phyloP scores from a whole-genome alignment of 1,140 invertebrate genomes.

The Pachypsylla venusta region DNA sequence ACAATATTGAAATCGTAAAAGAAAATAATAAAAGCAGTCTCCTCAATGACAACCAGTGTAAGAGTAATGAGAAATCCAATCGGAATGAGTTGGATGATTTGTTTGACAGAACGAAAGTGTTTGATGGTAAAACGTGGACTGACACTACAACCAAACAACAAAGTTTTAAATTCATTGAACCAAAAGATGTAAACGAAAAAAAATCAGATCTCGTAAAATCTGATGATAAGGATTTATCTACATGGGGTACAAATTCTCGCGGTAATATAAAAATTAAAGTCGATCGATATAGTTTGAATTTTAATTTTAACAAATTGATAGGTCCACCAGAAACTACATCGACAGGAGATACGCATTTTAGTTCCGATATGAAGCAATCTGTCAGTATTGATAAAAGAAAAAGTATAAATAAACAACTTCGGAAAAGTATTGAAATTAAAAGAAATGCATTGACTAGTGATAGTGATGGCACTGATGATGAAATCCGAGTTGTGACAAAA shows the following conservation, averaged over 20 bases:
- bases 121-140: not conserved
- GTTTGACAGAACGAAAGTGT: conserved; percentile 4
- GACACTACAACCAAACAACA: not conserved
- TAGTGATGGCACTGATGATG: not conserved
- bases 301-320: conserved; percentile 4
- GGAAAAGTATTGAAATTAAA: not conserved
- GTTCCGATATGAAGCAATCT: not conserved
- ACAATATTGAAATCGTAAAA: too few species aligned
- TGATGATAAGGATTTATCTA: not conserved
- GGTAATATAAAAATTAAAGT: not conserved
- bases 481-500: not conserved
- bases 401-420: not conserved
- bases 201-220: too few species aligned
- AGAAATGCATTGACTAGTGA: not conserved
- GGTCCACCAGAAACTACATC: not conserved
- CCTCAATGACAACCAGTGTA: too few species aligned
- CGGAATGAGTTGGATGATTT: not conserved
- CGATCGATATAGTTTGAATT: not conserved
- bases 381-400: not conserved
- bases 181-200: not conserved
- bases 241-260: not conserved
- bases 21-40: too few species aligned
- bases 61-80: too few species aligned
- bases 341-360: not conserved
- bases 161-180: not conserved